Base-by-base conservation (phyloP, 30 jellyfish, hydroid and myxozoan genomes). In the Turritopsis dohrnii region DNA sequence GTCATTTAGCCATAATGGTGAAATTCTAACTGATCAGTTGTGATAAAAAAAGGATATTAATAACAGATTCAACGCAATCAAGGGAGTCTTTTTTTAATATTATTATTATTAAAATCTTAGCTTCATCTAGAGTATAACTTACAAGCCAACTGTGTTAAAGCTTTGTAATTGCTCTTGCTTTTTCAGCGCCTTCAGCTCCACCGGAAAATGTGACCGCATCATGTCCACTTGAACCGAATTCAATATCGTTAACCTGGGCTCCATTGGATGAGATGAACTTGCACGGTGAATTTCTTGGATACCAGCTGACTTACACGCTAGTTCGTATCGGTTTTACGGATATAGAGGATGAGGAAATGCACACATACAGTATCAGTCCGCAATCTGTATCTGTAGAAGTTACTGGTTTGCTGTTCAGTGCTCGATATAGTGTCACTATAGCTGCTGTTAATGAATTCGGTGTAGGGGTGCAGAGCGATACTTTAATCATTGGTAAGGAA, bases 181-280 rank as follows among this genome's bases (percentile, higher is more conserved):
- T 79, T 79, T 16, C 20, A 80, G 87, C 87, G 0, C 87, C 87
- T 22, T 18, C 87, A 0, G 22, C 71, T 17, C 81, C 81, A 26
- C 87, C 87, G 1, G 84, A 25, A 1, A 80, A 31, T 18, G 4
- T 53, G 1, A 28, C 24, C 25, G 41, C 65, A 1, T 21, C 52
- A 52, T 80, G 87, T 80, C 28, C 52, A 20, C 0, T 22, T 21
- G 66, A 31, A 0, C 22, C 80, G 17, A 69, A 69, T 27, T 23
- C 54, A 22, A 52, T 80, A 26, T 52, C 54, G 16, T 18, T 77
- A 28, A 0, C 28, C 22, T 80, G 87, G 87, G 53, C 30, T 1
- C 41, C 65, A 1, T 23, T 80, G 1, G 81, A 65, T 26, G 81
- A 80, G 28, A 27, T 41, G 29, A 21, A 80, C 65, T 7, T 65